phyloP scores from a whole-genome alignment of 2,113 vertebrate species.

The Neogale vison region DNA sequence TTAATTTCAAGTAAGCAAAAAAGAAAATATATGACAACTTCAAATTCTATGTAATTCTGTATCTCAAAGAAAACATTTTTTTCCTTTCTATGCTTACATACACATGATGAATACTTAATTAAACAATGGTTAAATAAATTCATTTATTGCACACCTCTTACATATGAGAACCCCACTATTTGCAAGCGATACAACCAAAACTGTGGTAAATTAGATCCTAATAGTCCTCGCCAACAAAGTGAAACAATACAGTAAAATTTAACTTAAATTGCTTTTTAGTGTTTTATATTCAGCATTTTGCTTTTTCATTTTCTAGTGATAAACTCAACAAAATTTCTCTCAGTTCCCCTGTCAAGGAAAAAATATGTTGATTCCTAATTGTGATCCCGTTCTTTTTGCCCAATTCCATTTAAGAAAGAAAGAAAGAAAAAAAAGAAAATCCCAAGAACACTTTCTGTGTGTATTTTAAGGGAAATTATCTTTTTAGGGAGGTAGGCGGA shows the following conservation, averaged over 20 bases:
- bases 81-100: background rate
- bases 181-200: background rate
- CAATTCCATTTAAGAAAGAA: too few relatives aligned
- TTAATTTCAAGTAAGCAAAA: background rate
- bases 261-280: background rate
- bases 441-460: background rate
- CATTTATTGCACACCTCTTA: background rate
- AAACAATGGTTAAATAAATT: background rate
- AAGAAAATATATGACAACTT: background rate
- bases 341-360: background rate
- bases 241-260: background rate
- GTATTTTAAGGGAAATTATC: background rate
- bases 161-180: background rate
- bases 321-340: background rate
- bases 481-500: background rate
- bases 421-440: background rate
- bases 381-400: background rate
- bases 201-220: background rate
- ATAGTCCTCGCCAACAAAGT: background rate
- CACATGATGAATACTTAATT: background rate
- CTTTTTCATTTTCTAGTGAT: background rate
- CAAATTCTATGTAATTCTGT: background rate
- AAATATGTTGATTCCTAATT: background rate
- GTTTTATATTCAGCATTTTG: background rate
- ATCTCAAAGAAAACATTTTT: background rate